Conservation (phyloP, 37 sponge, comb jelly and placozoan genomes). For the Geodia barretti region DNA sequence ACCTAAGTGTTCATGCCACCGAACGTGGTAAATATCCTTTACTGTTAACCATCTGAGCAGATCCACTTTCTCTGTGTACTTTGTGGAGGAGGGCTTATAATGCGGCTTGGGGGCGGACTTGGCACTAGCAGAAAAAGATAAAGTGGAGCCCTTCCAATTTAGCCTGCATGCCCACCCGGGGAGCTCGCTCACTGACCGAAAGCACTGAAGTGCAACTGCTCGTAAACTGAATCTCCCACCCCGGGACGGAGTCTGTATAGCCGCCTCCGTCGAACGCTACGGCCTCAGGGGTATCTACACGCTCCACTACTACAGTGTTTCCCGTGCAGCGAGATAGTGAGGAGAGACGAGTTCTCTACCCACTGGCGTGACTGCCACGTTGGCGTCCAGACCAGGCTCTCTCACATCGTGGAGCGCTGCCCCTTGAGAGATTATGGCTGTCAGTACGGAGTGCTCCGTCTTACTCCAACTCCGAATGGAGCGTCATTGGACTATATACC, state of each 20-base stretch:
- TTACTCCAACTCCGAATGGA: constrained; percentile 25
- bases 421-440: constrained; percentile 59
- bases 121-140: not conserved
- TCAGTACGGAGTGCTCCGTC: not conserved
- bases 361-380: constrained; percentile 50
- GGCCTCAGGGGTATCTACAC: not conserved
- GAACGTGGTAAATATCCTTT: too few relatives aligned
- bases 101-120: constrained; percentile 24
- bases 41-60: too few relatives aligned
- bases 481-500: constrained; percentile 18
- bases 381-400: constrained; percentile 21
- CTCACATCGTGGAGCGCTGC: constrained; percentile 27
- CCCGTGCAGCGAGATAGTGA: constrained; percentile 36
- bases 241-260: not conserved
- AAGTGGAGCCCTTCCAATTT: not conserved
- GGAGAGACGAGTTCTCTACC: constrained; percentile 46
- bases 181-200: not conserved
- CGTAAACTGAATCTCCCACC: not conserved
- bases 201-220: not conserved
- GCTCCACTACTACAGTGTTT: not conserved
- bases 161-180: not conserved
- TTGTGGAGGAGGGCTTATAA: too few relatives aligned
- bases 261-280: not conserved
- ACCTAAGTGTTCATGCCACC: too few relatives aligned
- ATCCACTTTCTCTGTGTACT: too few relatives aligned